Percentiles rank a stretch among this genome's conserved stretches.
Evolutionary conservation across 2,113 vertebrate genomes (phyloP).

Genomic region (Xenopus laevis): DNA sequence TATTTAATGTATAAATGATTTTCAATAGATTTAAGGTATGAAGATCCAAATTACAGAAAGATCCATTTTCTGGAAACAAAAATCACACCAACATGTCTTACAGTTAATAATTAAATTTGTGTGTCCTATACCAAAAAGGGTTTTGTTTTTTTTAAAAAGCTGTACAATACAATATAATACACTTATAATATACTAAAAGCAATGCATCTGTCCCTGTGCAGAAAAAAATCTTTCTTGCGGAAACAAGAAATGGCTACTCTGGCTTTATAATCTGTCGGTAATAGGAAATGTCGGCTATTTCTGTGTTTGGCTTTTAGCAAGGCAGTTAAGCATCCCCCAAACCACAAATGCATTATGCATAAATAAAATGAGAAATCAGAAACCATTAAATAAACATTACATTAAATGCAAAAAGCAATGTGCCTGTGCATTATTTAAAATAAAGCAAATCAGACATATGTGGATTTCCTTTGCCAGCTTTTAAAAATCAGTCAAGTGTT

Average conservation of each 20-base stretch:
- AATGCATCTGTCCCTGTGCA: neutral
- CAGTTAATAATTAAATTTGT: too few species aligned
- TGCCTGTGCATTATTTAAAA: constrained; percentile 15
- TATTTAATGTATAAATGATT: too few species aligned
- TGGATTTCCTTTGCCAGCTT: constrained; percentile 9
- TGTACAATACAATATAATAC: too few species aligned
- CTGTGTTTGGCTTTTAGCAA: constrained; percentile 1
- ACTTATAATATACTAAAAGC: too few species aligned
- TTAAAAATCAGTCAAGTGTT: constrained; percentile 11
- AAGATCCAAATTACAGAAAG: too few species aligned
- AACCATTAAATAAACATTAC: constrained; percentile 22
- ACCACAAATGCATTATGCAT: constrained; percentile 18
- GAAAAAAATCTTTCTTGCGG: neutral
- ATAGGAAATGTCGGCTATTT: constrained; percentile 2
- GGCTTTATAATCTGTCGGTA: neutral
- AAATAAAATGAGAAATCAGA: constrained; percentile 19
- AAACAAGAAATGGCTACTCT: neutral
- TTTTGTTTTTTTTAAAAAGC: too few species aligned
- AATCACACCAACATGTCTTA: too few species aligned
- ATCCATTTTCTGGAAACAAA: too few species aligned
- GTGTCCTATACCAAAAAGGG: too few species aligned
- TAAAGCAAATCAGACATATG: constrained; percentile 21
- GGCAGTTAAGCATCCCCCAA: constrained; percentile 10
- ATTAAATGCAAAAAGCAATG: constrained; percentile 30
- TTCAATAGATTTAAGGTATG: too few species aligned